Base-by-base conservation (phyloP, 2,113 vertebrate species). In the Zosterops japonicus region DNA sequence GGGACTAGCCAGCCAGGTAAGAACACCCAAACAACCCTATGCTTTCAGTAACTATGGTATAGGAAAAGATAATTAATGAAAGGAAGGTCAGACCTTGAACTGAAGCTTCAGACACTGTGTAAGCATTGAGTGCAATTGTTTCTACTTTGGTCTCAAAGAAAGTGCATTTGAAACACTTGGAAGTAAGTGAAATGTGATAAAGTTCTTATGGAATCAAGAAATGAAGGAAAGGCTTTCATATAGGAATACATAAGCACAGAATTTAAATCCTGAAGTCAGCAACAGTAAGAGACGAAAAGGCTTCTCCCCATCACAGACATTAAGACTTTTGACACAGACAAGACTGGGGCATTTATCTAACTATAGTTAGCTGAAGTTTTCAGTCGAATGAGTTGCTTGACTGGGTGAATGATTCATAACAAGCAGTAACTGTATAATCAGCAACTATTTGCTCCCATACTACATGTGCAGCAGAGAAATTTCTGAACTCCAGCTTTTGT, bases 331-430 rank as follows among this genome's bases (percentile, higher is more conserved):
- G 14, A 56, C 12, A 41, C 0, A 0, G 5, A 64, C 19, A n/a
- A 83, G 19, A 77, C 1, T 5, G 2, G 3, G 7, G 7, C 42
- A 79, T 71, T 59, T 57, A 47, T 29, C 3, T n/a, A 77, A 22
- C 18, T 75, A 11, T 2, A 49, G 41, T 12, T 11, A 50, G 3
- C 8, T 71, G 8, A 79, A 41, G 7, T 33, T 80, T 90, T 64
- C 9, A 60, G 27, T 64, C 41, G 74, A 79, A 31, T 9, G 0
- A 69, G 3, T 28, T 81, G 59, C 14, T 3, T 56, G 20, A n/a
- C 1, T 23, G 5, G 28, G 7, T 3, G 1, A 65, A 31, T 76
- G 1, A 65, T n/a, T 71, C 3, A 0, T 18, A 94, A 57, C 21
- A 57, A 59, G 39, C 8, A 88, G 22, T 53, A 44, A 60, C 3